Base-by-base conservation (phyloP, 2,113 vertebrate species). In the Clupea harengus region DNA sequence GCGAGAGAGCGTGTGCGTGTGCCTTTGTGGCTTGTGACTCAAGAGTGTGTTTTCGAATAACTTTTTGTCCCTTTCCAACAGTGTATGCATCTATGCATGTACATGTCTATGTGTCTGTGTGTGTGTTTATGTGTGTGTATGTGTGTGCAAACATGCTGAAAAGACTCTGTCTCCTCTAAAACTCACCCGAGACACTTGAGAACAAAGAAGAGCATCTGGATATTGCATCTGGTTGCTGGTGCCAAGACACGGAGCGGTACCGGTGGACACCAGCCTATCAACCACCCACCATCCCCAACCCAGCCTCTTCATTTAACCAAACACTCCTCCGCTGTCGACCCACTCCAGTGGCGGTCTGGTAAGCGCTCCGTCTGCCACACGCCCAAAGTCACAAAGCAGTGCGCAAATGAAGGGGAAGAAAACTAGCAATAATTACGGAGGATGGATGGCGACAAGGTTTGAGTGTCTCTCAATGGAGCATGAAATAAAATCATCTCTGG, bases 171-270 rank as follows among this genome's bases (percentile, higher is more conserved):
- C 28, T 78, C 72, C 72, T 32, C 72, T 11, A 32, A 32, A 78
- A 78, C 39, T 32, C 28, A 78, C 72, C 72, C 93, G 94, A 95
- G 89, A 32, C 72, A 78, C 72, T 78, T 78, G 72, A 39, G 72
- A 78, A 78, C 72, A 78, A 78, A 78, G 72, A 78, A 11, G 64
- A 78, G 44, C 72, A 78, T 78, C 72, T 78, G 72, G 72, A 39
- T 78, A 78, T 78, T 78, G 72, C 72, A 78, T 78, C 25, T 78
- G 28, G 72, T 78, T 78, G 2, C 15, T 32, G 13, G 28, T 78
- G 39, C 39, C 39, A 39, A 32, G 15, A 17, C 72, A 78, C 10
- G 15, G 3, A 32, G 2, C 20, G 13, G 15, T 78, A 15, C 72
- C 72, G 6, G 13, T 4, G 3, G 72, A 32, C 72, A 39, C 28